A percentile compares a stretch with the other conserved stretches of the same genome.
Evolutionary conservation across 2,797 vertebrate species (phyloP).

Genomic region (Hypotaenidia okinawae): DNA sequence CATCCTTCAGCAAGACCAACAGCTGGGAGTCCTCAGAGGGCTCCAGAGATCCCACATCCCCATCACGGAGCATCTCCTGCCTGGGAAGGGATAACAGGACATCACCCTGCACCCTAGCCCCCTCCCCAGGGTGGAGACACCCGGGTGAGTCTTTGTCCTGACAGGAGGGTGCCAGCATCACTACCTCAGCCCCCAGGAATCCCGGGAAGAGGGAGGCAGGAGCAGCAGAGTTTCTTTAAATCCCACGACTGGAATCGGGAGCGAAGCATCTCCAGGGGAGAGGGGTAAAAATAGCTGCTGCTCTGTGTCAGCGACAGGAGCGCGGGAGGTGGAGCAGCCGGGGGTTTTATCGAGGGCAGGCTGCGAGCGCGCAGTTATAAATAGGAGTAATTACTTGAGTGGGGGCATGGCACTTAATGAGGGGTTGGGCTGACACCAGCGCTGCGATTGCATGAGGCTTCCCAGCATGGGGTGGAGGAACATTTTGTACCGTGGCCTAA

Average conservation of each 20-base stretch:
- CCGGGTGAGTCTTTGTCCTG: fast-evolving
- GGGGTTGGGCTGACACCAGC: neutral
- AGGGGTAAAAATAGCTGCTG: slow-evolving; percentile 50
- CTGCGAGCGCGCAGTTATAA: neutral
- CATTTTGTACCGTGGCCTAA: fast-evolving
- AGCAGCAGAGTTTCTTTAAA: neutral
- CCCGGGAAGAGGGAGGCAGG: fast-evolving
- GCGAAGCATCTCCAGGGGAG: neutral
- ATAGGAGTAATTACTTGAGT: slow-evolving; percentile 20
- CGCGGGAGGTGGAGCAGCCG: neutral
- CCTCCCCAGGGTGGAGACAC: fast-evolving
- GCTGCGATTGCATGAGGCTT: neutral
- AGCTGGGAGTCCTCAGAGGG: fast-evolving
- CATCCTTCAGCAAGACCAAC: fast-evolving
- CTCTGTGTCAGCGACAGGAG: neutral
- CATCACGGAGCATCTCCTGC: neutral
- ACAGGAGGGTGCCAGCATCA: fast-evolving
- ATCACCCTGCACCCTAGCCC: fast-evolving
- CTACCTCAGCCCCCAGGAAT: neutral
- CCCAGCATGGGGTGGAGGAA: neutral
- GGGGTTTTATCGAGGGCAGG: neutral
- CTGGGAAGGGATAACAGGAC: neutral
- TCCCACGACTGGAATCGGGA: neutral
- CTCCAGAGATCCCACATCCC: neutral
- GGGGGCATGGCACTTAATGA: neutral